Conservation (phyloP, 2,888 invertebrate species). For the Eupithecia tripunctaria region DNA sequence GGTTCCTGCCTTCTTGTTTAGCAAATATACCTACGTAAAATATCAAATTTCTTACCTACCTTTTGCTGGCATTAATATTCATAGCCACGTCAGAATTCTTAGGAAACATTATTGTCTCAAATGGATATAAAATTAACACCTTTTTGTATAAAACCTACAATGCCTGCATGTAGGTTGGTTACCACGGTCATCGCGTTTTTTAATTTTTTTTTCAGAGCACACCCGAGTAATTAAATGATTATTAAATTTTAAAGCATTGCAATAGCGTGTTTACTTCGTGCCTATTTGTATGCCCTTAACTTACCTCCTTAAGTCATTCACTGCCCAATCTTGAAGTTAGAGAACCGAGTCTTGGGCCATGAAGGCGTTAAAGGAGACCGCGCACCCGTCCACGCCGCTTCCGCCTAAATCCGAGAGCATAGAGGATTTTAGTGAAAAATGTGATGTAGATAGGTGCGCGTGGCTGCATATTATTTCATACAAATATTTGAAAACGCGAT, state of each 20-base stretch:
- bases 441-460: no score
- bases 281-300: background rate
- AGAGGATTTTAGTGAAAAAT: no score
- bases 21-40: background rate
- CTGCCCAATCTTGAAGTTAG: no score
- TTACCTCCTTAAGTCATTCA: no score
- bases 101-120: background rate
- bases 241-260: background rate
- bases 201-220: background rate
- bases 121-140: background rate
- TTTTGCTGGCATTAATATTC: background rate
- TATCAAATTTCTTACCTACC: background rate
- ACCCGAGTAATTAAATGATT: background rate
- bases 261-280: background rate
- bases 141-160: background rate
- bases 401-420: no score
- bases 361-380: no score
- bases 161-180: background rate
- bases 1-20: background rate
- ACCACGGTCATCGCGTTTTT: background rate
- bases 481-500: no score
- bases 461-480: no score
- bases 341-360: no score
- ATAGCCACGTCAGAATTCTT: background rate
- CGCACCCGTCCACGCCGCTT: no score